phyloP scores from a whole-genome alignment of 2,797 vertebrate species.

The Hipposideros larvatus region DNA sequence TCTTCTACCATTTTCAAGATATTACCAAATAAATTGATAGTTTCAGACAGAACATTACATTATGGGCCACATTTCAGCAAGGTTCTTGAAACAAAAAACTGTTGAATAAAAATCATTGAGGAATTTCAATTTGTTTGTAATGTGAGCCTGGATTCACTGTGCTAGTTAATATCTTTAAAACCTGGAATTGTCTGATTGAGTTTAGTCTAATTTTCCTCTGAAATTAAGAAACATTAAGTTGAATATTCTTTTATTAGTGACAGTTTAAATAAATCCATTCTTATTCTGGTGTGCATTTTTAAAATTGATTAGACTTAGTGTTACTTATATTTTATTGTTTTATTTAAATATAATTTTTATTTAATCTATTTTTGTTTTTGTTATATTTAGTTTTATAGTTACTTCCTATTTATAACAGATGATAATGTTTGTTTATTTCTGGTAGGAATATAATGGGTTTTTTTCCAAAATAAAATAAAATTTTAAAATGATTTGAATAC shows the following conservation, averaged over 20 bases:
- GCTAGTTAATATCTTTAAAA: not conserved
- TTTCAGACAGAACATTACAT: not conserved
- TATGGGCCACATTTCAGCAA: not conserved
- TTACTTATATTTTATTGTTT: not conserved
- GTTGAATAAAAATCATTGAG: not conserved
- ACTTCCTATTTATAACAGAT: not conserved
- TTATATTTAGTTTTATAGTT: not conserved
- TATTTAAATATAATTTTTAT: not conserved
- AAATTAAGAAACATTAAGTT: not conserved
- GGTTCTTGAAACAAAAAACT: not conserved
- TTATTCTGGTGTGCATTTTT: not conserved
- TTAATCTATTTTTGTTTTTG: not conserved
- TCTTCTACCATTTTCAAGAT: not conserved
- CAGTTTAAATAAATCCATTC: not conserved
- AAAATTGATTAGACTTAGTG: not conserved
- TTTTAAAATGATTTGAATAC: not conserved
- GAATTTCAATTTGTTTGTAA: not conserved
- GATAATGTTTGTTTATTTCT: not conserved
- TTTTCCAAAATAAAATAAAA: not conserved
- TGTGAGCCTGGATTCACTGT: not conserved
- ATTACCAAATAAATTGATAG: not conserved
- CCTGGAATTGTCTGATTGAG: not conserved
- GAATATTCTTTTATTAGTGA: not conserved
- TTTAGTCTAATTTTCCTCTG: not conserved
- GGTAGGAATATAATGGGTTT: not conserved